Evolutionary conservation across 2,797 vertebrate genomes (phyloP), one percentile per base, ranked within the genome.

Genomic region (Silurus aristotelis): DNA sequence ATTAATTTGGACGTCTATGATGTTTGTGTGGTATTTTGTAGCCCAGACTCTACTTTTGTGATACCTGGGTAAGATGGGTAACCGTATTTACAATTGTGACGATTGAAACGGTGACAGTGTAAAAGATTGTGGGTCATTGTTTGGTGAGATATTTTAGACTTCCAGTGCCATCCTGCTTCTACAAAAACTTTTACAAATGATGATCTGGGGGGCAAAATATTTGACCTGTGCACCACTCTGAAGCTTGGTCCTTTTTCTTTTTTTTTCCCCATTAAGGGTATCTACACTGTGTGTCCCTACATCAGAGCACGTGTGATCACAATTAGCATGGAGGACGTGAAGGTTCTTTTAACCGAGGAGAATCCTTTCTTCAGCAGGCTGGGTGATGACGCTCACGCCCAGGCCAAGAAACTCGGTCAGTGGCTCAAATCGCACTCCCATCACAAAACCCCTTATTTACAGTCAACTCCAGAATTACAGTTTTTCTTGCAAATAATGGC

Each of bases 341-440:
- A 98, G 93, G 94, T 97, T 83, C 95, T 99, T 48, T 92, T 99
- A 89, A 99, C 98, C 13, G 97, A 99, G 92, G 98, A 99, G 94
- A 99, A 99, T 91, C 98, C 98, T 0, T 99, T 97, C 92, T 93
- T 99, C 89, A 97, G 96, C 93, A 98, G 98, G 90, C 96, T 99
- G 87, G 93, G 96, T 91, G 94, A 91, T 1, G 94, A 97, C 22
- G 94, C 97, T 2, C 96, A 97, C 84, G 91, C 92, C 87, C 97
- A 98, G 89, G 96, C 96, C 89, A 98, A 98, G 93, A 96, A 96
- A 88, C 91, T 98, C 78, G 94, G 98, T 99, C 91, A 89, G 94
- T 86, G 77, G 5, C 82, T 0, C 58, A 46, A 66, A 38, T 38
- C 38, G 38, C 38, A 38, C 38, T 72, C 83, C 48, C 75, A 82